Evolutionary conservation across 2,113 vertebrate genomes (phyloP), one percentile per base, ranked within the genome.

Genomic region (Chrysochloris asiatica): DNA sequence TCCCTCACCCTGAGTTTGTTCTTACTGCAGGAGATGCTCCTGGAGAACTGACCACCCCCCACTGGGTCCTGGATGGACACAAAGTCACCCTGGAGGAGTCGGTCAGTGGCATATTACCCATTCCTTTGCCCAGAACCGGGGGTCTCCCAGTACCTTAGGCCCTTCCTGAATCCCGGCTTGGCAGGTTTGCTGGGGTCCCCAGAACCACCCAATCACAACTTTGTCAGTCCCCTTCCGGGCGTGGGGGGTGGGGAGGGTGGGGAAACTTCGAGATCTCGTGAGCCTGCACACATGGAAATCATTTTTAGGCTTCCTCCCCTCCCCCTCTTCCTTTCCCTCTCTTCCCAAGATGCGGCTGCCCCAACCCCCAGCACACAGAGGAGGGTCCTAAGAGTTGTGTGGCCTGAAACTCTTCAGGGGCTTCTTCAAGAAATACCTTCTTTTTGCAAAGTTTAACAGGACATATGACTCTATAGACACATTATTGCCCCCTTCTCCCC

Each of bases 201-300:
- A 72, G 77, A 83, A 38, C 14, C 48, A 63, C 22, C 3, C 0
- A 30, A 41, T 43, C 59, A 41, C 48, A 43, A 1, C 59, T 36
- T n/a, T n/a, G n/a, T n/a, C n/a, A n/a, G n/a, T n/a, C n/a, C 33
- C 48, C 56, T 75, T 63, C 83, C 59, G 19, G 2, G 0, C 43
- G 52, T 16, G 71, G 30, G 16, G 24, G 71, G 73, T 43, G 6
- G 73, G 41, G 41, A 47, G 8, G 13, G 11, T 56, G 76, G 47
- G 47, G 26, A 69, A n/a, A 56, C 33, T 16, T 59, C 26, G 28
- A 52, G 75, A 41, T 48, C n/a, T 22, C 7, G 8, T 69, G 63
- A 90, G 79, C n/a, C 38, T n/a, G 28, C 72, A 95, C 90, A 94
- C 76, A 95, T 96, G 95, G 90, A 95, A 94, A 54, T 90, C 76